These are phyloP conservation scores for Dolomedes plantarius DNA, from an alignment of 2,888 invertebrate species.

Conservation along the genomic window DNA sequence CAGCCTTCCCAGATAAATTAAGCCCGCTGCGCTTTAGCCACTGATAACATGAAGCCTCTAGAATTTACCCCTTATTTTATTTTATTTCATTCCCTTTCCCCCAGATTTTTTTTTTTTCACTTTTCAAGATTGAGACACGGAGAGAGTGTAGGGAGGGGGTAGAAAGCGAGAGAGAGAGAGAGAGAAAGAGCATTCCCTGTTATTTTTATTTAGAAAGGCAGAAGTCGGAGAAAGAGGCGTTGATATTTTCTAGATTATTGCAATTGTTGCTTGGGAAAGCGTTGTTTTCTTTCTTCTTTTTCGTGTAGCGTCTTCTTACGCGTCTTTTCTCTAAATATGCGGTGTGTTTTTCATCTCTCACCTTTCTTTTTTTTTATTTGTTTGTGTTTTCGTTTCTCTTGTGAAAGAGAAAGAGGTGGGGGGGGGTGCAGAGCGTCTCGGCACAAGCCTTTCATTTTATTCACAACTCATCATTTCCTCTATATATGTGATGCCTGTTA, in stretches of 20 bases:
- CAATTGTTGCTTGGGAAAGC: constrained; percentile 28
- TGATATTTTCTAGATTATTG: constrained; percentile 36
- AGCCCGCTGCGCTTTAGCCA: constrained; percentile 38
- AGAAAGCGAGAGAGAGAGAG: neutral
- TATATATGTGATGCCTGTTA: neutral
- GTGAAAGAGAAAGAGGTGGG: neutral
- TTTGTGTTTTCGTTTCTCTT: constrained; percentile 7
- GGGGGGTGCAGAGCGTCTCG: no score
- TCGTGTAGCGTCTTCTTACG: constrained; percentile 20
- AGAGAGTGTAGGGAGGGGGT: neutral
- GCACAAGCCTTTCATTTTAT: neutral
- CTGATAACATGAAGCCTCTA: constrained; percentile 37
- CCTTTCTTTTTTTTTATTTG: neutral
- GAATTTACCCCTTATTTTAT: constrained; percentile 5
- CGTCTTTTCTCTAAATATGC: constrained; percentile 15
- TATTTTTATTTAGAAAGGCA: constrained; percentile 37
- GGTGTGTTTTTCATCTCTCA: constrained; percentile 19
- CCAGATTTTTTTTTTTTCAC: neutral
- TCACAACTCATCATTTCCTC: neutral
- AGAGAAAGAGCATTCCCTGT: constrained; percentile 10
- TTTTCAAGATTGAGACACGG: constrained; percentile 40
- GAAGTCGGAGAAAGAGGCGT: constrained; percentile 31
- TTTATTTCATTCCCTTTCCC: constrained; percentile 1
- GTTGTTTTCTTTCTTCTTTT: constrained; percentile 19
- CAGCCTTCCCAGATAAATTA: constrained; percentile 54